phyloP scores from a whole-genome alignment of 2,888 invertebrate species.

The Byasa hedistus region DNA sequence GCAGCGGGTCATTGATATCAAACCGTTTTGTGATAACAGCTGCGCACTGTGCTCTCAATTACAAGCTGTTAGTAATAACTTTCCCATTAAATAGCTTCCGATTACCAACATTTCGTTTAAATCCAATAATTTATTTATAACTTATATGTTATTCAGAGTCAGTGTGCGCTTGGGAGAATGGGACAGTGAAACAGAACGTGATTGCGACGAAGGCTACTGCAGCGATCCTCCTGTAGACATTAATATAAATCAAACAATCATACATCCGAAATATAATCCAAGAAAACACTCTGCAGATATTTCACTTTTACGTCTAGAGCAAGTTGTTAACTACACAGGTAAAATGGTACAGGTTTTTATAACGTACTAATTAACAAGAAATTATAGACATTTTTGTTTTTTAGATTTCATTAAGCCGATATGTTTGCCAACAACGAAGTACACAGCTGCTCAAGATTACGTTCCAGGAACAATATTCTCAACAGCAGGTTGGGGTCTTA shows the following conservation, averaged over 20 bases:
- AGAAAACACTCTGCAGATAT: constrained; percentile 67
- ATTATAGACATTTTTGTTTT: constrained; percentile 2
- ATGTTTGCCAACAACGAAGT: constrained; percentile 61
- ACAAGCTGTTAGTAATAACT: constrained; percentile 36
- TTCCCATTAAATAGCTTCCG: neutral
- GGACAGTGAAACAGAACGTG: constrained; percentile 47
- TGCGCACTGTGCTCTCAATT: constrained; percentile 75
- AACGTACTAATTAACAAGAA: neutral
- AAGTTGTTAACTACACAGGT: constrained; percentile 71
- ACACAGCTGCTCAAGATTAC: constrained; percentile 52
- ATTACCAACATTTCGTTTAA: neutral
- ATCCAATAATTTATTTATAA: neutral
- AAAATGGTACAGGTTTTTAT: constrained; percentile 28
- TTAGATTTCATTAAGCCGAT: constrained; percentile 62
- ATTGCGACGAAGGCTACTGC: constrained; percentile 53
- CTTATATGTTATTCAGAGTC: constrained; percentile 54
- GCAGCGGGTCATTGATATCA: constrained; percentile 77
- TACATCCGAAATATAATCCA: constrained; percentile 72
- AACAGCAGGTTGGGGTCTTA: constrained; percentile 85
- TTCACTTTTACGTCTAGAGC: constrained; percentile 72
- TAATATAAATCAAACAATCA: constrained; percentile 53
- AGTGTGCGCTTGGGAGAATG: constrained; percentile 84
- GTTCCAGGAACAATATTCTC: constrained; percentile 59
- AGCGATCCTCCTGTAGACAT: constrained; percentile 42
- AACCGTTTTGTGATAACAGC: constrained; percentile 79